Base-by-base conservation (phyloP, 2,797 vertebrate genomes). In the Rhodeus uyekii region DNA sequence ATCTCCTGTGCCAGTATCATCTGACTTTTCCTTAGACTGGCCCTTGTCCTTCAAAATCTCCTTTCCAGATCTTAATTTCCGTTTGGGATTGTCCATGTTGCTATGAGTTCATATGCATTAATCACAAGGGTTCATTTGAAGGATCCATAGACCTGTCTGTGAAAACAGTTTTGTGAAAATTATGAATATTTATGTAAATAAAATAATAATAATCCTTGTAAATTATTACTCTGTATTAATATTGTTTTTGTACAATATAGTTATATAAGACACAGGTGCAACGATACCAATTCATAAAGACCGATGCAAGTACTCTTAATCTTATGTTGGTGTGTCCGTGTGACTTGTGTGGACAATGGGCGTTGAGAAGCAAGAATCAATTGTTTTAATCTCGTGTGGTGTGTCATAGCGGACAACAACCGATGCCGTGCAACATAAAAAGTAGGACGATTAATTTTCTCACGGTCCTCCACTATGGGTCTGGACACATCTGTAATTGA, bases 1-100 rank as follows among this genome's bases (percentile, higher is more conserved):
- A 71, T 84, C 58, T 55, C 78, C 76, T 76, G 89, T 86, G 44
- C 83, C 82, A 68, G 83, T 89, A 78, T 89, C 87, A 42, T 77
- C 83, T n/a, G 85, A 86, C 68, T 90, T 86, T 63, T 63, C 84
- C 85, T 89, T 84, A 82, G 84, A 80, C 74, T 83, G 34, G 83
- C 48, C 71, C 76, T 84, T 86, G 61, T 90, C 83, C 68, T 85
- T 81, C 68, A 14, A 80, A 82, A 80, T 65, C 27, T 88, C 88
- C 9, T 90, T 89, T 69, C 38, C 88, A 61, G 87, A 88, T 79
- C 64, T 88, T 84, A 90, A 44, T 73, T 87, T 90, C 83, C 87
- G 82, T 63, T 80, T 88, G 18, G 67, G 68, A 58, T 71, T 71
- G 80, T 94, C 92, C 92, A 93, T 94, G 78, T 86, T 75, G 76